These are phyloP conservation scores for Poecilia wingei DNA, from an alignment of 2,797 vertebrate genomes.

Conservation along the genomic window DNA sequence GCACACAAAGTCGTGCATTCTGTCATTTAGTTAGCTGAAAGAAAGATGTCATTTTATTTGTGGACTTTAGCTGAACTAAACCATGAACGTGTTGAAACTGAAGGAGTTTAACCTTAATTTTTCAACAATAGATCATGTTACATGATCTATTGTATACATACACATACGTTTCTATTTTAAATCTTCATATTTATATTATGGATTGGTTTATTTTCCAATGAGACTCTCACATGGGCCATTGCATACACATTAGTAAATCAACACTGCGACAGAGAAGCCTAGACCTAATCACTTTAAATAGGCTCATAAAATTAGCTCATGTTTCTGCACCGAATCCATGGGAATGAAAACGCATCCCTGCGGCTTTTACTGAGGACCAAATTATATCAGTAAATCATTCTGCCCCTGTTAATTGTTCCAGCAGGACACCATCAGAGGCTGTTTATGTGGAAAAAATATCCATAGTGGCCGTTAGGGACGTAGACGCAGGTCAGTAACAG, in stretches of 20 bases:
- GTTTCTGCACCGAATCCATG: neutral
- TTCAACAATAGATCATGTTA: neutral
- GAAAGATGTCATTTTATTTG: neutral
- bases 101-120: neutral
- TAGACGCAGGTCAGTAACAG: conserved; percentile 3
- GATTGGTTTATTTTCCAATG: neutral
- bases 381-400: conserved; percentile 35
- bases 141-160: neutral
- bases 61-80: neutral
- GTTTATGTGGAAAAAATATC: conserved; percentile 41
- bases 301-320: neutral
- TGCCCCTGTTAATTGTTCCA: conserved; percentile 46
- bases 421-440: conserved; percentile 22
- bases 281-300: neutral
- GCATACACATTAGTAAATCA: neutral
- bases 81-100: neutral
- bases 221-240: neutral
- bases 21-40: neutral
- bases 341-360: neutral
- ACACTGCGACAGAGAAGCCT: neutral
- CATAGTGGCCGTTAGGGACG: conserved; percentile 48
- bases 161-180: neutral
- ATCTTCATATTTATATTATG: neutral
- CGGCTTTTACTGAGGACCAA: conserved; percentile 22
- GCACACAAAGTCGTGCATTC: neutral